These are phyloP conservation scores for Gulo gulo DNA, from an alignment of 2,113 vertebrate genomes.

Conservation along the genomic window DNA sequence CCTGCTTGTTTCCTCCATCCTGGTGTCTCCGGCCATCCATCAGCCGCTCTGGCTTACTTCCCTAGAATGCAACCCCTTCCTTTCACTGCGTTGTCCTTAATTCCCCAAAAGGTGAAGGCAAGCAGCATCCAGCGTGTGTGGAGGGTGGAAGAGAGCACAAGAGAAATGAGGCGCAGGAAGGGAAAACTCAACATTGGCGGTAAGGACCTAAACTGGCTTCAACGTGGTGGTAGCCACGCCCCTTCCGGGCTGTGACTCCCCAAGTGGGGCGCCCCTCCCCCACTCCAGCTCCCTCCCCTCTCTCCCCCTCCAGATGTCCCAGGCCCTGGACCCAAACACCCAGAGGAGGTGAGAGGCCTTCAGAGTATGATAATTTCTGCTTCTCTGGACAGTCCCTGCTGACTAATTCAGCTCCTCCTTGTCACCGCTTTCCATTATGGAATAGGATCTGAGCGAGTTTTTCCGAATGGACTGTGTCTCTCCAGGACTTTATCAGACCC, in stretches of 20 bases:
- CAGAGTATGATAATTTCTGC: neutral
- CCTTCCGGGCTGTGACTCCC: neutral
- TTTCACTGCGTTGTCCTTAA: neutral
- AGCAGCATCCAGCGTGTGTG: neutral
- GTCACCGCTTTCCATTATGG: neutral
- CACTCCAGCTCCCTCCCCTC: neutral
- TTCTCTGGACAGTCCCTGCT: neutral
- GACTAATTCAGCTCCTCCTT: neutral
- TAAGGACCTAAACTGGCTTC: too few relatives aligned
- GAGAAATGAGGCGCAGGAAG: neutral
- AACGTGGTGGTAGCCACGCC: fast-evolving
- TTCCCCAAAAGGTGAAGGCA: neutral
- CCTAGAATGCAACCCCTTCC: neutral
- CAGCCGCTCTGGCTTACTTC: fast-evolving
- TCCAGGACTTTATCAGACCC: neutral
- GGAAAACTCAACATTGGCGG: neutral
- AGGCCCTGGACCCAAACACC: too few relatives aligned
- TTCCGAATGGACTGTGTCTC: neutral
- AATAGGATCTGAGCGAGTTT: neutral
- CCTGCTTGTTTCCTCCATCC: neutral
- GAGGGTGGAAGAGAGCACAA: neutral
- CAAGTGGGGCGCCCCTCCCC: fast-evolving
- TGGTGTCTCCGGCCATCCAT: neutral
- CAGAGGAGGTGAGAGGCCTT: neutral
- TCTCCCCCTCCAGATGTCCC: too few relatives aligned